Base-by-base conservation (phyloP, 2,888 invertebrate genomes). In the Chloroclysta siterata region DNA sequence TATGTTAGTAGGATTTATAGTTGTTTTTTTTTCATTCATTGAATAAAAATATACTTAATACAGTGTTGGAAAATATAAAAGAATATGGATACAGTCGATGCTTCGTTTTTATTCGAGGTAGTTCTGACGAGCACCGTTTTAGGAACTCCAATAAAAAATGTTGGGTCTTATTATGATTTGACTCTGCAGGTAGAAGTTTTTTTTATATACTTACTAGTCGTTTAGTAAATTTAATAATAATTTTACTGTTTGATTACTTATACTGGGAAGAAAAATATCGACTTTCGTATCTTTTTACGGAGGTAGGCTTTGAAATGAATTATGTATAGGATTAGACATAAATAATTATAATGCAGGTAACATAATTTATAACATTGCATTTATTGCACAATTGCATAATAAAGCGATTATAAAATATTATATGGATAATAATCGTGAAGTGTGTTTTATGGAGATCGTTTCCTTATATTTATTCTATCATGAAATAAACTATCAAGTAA, bases 261-360 rank as follows among this genome's bases (percentile, higher is more conserved):
- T 33, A 6, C 8, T 33, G 3, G 1, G 5, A 33, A 33, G 0
- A 6, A 33, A 33, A 29, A 29, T 29, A 29, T 29, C 29, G 6
- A 8, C 15, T 44, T 44, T 17, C 0, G 10, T 14, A 15, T 44
- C 15, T n/a, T 8, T 15, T 6, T 17, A 44, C 14, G 15, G 15
- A 15, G 10, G 2, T 8, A 44, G 14, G 8, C 46, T 11, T 17
- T 15, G 15, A 17, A 46, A 17, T 17, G 8, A 17, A 17, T 46
- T 11, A 17, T 44, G 0, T 17, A 8, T 44, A 15, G 17, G 8
- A 44, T 42, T 42, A 5, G n/a, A 44, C 7, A 3, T 55, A 56
- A 48, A 48, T 56, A 17, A 33, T 50, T n/a, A 50, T 56, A 47
- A n/a, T 46, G 11, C 14, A 54, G 6, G 33, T 47, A 33, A 50